phyloP scores from a whole-genome alignment of 2,113 vertebrate genomes.

The Petromus typicus region DNA sequence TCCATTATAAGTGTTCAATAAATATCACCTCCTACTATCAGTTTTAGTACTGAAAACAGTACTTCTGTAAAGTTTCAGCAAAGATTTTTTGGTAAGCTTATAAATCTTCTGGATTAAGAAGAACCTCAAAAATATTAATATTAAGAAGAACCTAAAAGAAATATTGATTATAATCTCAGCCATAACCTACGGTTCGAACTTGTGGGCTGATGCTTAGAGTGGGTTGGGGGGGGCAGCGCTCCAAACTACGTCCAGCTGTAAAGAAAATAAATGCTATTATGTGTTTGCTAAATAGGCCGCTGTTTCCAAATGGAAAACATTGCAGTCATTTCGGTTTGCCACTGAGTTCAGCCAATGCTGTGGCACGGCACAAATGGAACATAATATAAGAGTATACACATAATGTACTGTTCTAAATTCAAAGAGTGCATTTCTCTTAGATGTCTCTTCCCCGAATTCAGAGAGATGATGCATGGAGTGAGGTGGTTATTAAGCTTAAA shows the following conservation, averaged over 20 bases:
- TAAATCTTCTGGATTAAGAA: constrained; percentile 34
- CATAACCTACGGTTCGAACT: constrained; percentile 24
- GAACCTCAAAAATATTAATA: not conserved
- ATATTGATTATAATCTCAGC: not conserved
- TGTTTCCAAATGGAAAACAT: constrained; percentile 74
- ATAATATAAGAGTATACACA: constrained; percentile 60
- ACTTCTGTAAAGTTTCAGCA: not conserved
- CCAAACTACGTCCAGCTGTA: constrained; percentile 57
- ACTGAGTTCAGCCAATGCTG: not conserved
- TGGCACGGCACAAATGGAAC: constrained; percentile 17
- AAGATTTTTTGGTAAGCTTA: constrained; percentile 40
- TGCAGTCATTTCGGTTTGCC: constrained; percentile 56
- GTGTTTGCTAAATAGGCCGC: constrained; percentile 55
- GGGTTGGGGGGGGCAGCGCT: not conserved
- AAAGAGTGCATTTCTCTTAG: constrained; percentile 73
- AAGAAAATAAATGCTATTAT: constrained; percentile 70
- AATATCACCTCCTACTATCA: not conserved
- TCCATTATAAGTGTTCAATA: not conserved
- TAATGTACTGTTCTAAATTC: constrained; percentile 70
- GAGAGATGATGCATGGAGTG: constrained; percentile 77
- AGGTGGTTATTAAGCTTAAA: constrained; percentile 78
- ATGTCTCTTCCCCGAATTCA: constrained; percentile 76
- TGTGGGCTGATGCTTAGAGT: constrained; percentile 23
- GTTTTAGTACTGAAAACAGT: not conserved
- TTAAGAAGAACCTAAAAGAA: constrained; percentile 51